A percentile compares a stretch with the other conserved stretches of the same genome.
Evolutionary conservation across 2,797 vertebrate genomes (phyloP).

Genomic region (Gymnopithys bicolor): DNA sequence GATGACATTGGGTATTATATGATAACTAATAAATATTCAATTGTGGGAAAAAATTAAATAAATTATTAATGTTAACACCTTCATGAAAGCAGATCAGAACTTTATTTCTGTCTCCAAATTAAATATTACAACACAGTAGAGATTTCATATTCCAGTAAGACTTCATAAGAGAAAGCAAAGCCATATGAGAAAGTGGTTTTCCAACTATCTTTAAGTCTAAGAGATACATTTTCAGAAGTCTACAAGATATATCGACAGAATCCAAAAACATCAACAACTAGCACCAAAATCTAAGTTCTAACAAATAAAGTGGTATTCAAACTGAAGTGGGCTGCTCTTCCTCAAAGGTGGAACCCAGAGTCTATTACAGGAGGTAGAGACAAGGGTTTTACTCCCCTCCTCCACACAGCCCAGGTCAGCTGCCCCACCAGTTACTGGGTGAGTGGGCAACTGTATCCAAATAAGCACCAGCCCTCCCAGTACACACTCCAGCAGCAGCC

Average conservation of each 20-base stretch:
- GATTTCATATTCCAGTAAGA: neutral
- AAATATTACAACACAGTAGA: neutral
- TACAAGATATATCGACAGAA: neutral
- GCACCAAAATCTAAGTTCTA: neutral
- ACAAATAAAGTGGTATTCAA: neutral
- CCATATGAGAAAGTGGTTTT: neutral
- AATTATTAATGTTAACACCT: neutral
- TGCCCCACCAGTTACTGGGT: neutral
- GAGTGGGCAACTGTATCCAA: neutral
- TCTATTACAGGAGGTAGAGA: neutral
- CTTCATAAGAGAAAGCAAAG: neutral
- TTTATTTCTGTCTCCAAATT: neutral
- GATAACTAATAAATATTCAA: neutral
- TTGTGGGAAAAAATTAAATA: neutral
- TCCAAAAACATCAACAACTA: neutral
- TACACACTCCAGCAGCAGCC: neutral
- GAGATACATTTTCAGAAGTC: neutral
- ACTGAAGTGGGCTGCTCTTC: neutral
- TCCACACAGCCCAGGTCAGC: neutral
- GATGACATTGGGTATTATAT: neutral
- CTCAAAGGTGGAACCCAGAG: neutral
- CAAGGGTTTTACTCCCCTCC: neutral
- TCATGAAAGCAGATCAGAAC: neutral
- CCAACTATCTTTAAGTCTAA: neutral
- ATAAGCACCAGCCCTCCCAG: neutral